Evolutionary conservation across 2,888 invertebrate genomes (phyloP).

Genomic region (Arctia plantaginis): DNA sequence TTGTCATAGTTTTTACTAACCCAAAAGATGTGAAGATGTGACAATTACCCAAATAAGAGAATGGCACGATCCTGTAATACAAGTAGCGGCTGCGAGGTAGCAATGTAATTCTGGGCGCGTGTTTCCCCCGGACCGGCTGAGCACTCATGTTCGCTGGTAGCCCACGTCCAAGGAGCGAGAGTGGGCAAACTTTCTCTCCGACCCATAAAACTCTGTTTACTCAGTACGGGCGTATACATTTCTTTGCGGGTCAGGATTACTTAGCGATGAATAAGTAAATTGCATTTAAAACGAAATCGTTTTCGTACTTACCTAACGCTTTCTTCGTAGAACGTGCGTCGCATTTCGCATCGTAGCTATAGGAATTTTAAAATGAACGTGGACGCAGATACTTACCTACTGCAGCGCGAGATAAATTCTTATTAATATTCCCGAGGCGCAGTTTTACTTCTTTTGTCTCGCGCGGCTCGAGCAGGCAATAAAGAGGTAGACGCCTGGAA

Average conservation of each 20-base stretch:
- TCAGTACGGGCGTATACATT: constrained; percentile 63
- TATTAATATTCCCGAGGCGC: constrained; percentile 77
- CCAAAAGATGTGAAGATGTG: constrained; percentile 41
- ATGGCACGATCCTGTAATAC: constrained; percentile 56
- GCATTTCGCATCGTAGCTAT: constrained; percentile 45
- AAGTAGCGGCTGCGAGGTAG: constrained; percentile 48
- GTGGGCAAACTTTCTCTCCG: constrained; percentile 63
- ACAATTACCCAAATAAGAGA: constrained; percentile 57
- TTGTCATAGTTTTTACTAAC: constrained; percentile 26
- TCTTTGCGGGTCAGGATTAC: constrained; percentile 64
- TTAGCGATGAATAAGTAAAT: constrained; percentile 69
- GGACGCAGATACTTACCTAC: constrained; percentile 56
- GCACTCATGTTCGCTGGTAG: constrained; percentile 36
- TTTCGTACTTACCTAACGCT: constrained; percentile 50
- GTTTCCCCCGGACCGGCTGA: constrained; percentile 32
- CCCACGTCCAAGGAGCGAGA: constrained; percentile 51
- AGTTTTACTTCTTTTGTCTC: constrained; percentile 81
- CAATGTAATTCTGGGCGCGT: constrained; percentile 46
- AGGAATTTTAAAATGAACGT: constrained; percentile 65
- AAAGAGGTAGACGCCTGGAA: constrained; percentile 81
- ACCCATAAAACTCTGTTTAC: constrained; percentile 66
- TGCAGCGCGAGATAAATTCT: constrained; percentile 71
- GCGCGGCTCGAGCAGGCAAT: constrained; percentile 71
- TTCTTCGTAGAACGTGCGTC: constrained; percentile 49
- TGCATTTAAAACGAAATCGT: constrained; percentile 64